phyloP scores from a whole-genome alignment of 2,113 vertebrate species.

The Datnioides undecimradiatus region DNA sequence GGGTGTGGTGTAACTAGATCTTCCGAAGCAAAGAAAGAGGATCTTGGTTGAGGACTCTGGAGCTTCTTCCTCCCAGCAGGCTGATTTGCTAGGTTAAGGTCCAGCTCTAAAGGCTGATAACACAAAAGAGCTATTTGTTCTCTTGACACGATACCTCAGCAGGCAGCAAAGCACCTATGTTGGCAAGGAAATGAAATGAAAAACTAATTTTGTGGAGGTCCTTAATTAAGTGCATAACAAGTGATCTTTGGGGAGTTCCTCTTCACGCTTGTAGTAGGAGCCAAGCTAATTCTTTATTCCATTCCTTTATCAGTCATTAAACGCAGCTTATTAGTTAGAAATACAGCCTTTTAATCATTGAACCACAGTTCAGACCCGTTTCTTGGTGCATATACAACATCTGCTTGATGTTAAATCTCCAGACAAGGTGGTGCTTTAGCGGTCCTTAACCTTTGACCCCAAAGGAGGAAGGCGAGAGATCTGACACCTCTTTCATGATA shows the following conservation, averaged over 20 bases:
- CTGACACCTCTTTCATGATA: neutral
- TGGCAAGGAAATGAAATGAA: conserved; percentile 2
- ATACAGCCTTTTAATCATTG: neutral
- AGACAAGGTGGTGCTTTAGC: neutral
- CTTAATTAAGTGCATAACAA: conserved; percentile 7
- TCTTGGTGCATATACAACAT: neutral
- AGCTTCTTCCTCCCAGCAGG: neutral
- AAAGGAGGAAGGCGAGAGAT: neutral
- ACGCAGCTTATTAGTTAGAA: neutral
- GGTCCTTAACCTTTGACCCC: conserved; percentile 16
- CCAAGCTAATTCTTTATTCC: conserved; percentile 1
- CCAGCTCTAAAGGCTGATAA: neutral
- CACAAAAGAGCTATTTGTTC: neutral
- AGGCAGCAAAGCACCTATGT: neutral
- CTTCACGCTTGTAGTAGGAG: neutral
- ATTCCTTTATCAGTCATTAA: neutral
- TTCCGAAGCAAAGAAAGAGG: neutral
- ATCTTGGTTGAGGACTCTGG: neutral
- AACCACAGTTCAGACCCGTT: neutral
- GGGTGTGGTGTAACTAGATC: neutral
- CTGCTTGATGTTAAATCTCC: neutral
- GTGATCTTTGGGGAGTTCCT: neutral
- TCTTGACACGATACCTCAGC: neutral
- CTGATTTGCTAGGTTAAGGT: conserved; percentile 4
- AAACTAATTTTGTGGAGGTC: neutral